Conservation (phyloP, 2,888 invertebrate genomes). For the Drosophila cracens region DNA sequence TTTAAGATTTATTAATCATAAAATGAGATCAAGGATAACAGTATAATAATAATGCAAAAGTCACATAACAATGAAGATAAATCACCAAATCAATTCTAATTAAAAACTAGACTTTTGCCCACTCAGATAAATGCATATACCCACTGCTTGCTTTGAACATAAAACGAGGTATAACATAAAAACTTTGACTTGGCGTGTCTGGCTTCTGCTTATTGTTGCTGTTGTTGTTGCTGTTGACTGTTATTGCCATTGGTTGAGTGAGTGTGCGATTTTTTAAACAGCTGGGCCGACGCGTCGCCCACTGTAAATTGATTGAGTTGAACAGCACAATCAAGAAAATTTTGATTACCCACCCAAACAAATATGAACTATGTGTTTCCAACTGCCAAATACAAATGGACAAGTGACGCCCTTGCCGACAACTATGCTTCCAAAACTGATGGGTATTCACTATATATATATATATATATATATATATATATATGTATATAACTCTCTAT, state of each 20-base stretch:
- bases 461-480: not conserved
- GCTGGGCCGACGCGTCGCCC: slow-evolving; percentile 46
- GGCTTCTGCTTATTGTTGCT: slow-evolving; percentile 7
- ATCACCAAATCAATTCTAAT: not conserved
- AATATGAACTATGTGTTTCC: slow-evolving; percentile 42
- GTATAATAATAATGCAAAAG: not conserved
- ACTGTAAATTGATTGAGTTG: slow-evolving; percentile 52
- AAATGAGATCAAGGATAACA: not conserved
- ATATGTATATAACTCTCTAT: slow-evolving; percentile 1
- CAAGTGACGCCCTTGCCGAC: slow-evolving; percentile 34
- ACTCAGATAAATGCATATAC: slow-evolving; percentile 8
- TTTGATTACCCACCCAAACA: slow-evolving; percentile 45
- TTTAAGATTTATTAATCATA: not conserved
- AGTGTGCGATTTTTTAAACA: slow-evolving; percentile 32
- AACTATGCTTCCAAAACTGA: slow-evolving; percentile 8
- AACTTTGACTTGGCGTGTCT: slow-evolving; percentile 24
- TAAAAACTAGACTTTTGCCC: not conserved
- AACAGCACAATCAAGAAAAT: slow-evolving; percentile 45
- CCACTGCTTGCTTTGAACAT: not conserved
- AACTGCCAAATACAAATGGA: slow-evolving; percentile 33
- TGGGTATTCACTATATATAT: not conserved
- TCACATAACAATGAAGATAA: not conserved
- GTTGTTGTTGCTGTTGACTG: slow-evolving; percentile 23
- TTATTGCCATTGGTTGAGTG: slow-evolving; percentile 44
- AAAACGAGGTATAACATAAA: slow-evolving; percentile 15